Percentiles rank a stretch among this genome's conserved stretches.
These are phyloP conservation scores for Thalassophryne amazonica DNA, from an alignment of 2,797 vertebrate genomes.

Conservation along the genomic window DNA sequence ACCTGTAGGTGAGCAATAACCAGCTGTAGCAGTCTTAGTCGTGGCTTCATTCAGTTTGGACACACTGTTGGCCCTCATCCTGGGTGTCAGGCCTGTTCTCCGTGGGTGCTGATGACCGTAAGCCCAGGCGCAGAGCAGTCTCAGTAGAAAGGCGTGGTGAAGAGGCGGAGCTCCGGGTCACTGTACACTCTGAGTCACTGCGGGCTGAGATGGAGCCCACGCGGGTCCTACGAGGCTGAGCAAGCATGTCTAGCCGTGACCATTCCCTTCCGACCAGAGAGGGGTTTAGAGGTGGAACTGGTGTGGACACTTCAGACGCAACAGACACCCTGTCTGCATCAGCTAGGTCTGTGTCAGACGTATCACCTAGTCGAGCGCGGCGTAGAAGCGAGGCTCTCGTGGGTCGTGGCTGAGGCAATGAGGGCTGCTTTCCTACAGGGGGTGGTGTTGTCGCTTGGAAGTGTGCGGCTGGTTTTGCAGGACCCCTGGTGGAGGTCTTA, in stretches of 20 bases:
- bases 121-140: conserved; percentile 86
- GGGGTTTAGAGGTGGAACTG: conserved; percentile 94
- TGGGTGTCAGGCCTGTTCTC: conserved; percentile 85
- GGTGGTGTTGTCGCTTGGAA: conserved; percentile 69
- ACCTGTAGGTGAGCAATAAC: conserved; percentile 92
- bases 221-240: conserved; percentile 91
- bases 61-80: conserved; percentile 96
- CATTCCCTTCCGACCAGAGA: conserved; percentile 84
- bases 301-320: conserved; percentile 97
- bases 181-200: conserved; percentile 94
- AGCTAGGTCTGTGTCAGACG: conserved; percentile 93
- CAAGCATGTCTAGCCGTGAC: conserved; percentile 92
- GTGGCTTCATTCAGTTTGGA: conserved; percentile 93
- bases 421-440: conserved; percentile 83
- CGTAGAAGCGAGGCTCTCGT: conserved; percentile 95
- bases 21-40: conserved; percentile 81
- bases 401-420: conserved; percentile 92
- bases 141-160: conserved; percentile 87
- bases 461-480: conserved; percentile 77
- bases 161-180: conserved; percentile 80
- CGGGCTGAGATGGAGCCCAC: conserved; percentile 92
- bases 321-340: conserved; percentile 94
- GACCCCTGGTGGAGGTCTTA: conserved; percentile 71
- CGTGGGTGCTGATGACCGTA: conserved; percentile 81
- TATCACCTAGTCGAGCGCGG: conserved; percentile 92